A percentile compares a stretch with the other conserved stretches of the same genome.
phyloP scores from a whole-genome alignment of 2,888 invertebrate species.

The Brenthis daphne region DNA sequence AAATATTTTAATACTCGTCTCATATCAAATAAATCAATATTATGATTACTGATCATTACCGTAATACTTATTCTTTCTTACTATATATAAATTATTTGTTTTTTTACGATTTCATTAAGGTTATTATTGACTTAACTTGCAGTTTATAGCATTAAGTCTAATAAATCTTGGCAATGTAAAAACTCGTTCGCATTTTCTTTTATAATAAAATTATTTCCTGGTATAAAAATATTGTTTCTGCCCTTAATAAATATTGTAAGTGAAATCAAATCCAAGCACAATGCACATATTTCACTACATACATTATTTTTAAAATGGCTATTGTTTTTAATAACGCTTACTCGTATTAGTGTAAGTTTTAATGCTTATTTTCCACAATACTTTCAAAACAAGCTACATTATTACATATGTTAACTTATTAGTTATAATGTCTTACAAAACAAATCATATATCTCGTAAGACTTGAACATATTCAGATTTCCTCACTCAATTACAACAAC shows the following conservation, averaged over 20 bases:
- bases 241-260: no score
- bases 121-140: slow-evolving; percentile 4
- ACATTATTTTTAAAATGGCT: no score
- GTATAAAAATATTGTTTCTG: no score
- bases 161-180: slow-evolving; percentile 13
- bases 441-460: neutral
- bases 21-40: slow-evolving; percentile 8
- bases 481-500: slow-evolving; percentile 13
- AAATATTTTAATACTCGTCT: no score
- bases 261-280: no score
- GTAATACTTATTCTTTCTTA: neutral
- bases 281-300: no score
- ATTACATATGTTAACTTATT: no score
- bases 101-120: slow-evolving; percentile 14
- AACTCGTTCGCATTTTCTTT: slow-evolving; percentile 8
- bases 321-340: no score
- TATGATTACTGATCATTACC: neutral
- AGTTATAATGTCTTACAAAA: neutral
- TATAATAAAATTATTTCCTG: neutral
- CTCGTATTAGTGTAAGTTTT: no score
- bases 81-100: slow-evolving; percentile 1
- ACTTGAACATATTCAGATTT: neutral
- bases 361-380: no score
- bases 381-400: no score
- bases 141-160: neutral